phyloP scores from a whole-genome alignment of 2,113 vertebrate species.

The Carassius gibelio region DNA sequence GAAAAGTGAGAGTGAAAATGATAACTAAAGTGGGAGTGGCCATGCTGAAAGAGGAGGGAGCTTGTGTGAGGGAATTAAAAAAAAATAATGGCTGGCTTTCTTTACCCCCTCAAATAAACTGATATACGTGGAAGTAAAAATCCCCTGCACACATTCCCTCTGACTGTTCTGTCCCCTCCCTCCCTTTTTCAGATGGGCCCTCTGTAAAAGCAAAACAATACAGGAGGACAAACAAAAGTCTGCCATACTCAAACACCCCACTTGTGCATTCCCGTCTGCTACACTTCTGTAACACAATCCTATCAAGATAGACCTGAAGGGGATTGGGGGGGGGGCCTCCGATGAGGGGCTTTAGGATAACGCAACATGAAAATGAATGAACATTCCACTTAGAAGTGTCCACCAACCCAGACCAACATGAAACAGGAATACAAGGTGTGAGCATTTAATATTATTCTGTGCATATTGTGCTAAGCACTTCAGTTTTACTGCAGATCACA shows the following conservation, averaged over 20 bases:
- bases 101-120: conserved; percentile 47
- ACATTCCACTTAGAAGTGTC: conserved; percentile 45
- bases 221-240: conserved; percentile 58
- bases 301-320: conserved; percentile 40
- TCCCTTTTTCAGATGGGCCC: conserved; percentile 38
- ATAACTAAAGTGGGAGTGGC: conserved; percentile 42
- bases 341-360: conserved; percentile 53
- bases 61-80: conserved; percentile 56
- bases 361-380: conserved; percentile 62
- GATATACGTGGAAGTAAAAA: conserved; percentile 36
- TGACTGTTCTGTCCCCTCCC: conserved; percentile 40
- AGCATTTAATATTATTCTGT: conserved; percentile 44
- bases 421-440: conserved; percentile 44
- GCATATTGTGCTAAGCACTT: neutral
- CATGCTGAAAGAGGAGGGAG: conserved; percentile 46
- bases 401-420: conserved; percentile 39
- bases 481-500: conserved; percentile 30
- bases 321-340: conserved; percentile 20
- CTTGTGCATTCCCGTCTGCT: conserved; percentile 74
- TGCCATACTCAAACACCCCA: conserved; percentile 72
- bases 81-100: conserved; percentile 61
- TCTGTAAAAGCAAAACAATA: conserved; percentile 53
- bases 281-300: conserved; percentile 74
- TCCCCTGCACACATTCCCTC: conserved; percentile 34
- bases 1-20: conserved; percentile 42